phyloP scores from a whole-genome alignment of 2,888 invertebrate species.

The Xanthorhoe designata region DNA sequence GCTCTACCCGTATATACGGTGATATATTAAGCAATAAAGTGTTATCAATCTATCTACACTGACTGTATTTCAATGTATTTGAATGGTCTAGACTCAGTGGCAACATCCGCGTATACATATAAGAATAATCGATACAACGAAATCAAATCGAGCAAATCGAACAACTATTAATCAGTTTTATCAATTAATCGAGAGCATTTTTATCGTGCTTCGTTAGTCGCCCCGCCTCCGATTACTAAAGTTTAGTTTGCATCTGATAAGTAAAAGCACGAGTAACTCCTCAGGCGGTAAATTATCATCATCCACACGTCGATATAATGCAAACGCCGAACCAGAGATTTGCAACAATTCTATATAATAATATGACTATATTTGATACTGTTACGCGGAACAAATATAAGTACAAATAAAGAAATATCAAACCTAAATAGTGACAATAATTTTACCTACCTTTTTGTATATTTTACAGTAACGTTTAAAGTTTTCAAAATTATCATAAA shows the following conservation, averaged over 20 bases:
- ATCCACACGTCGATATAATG: not conserved
- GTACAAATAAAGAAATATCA: too few species aligned
- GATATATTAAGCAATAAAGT: too few species aligned
- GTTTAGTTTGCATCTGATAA: conserved; percentile 48
- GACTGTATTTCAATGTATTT: not conserved
- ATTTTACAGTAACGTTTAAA: too few species aligned
- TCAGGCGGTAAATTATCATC: conserved; percentile 31
- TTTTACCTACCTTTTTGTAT: too few species aligned
- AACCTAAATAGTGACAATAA: too few species aligned
- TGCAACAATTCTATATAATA: too few species aligned
- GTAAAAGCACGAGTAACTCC: conserved; percentile 31
- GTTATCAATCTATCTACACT: not conserved
- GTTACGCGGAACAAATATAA: too few species aligned
- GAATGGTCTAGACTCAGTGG: not conserved
- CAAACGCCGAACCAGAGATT: too few species aligned
- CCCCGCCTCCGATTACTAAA: conserved; percentile 41
- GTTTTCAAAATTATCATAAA: not conserved
- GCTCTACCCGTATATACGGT: too few species aligned
- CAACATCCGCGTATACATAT: not conserved
- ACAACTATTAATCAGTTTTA: conserved; percentile 59
- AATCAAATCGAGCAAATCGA: conserved; percentile 47
- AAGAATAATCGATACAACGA: conserved; percentile 11
- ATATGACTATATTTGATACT: too few species aligned
- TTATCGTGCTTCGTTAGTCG: conserved; percentile 58
- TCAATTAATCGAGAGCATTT: conserved; percentile 64